phyloP scores from a whole-genome alignment of 2,797 vertebrate species.

The Danio aesculapii region DNA sequence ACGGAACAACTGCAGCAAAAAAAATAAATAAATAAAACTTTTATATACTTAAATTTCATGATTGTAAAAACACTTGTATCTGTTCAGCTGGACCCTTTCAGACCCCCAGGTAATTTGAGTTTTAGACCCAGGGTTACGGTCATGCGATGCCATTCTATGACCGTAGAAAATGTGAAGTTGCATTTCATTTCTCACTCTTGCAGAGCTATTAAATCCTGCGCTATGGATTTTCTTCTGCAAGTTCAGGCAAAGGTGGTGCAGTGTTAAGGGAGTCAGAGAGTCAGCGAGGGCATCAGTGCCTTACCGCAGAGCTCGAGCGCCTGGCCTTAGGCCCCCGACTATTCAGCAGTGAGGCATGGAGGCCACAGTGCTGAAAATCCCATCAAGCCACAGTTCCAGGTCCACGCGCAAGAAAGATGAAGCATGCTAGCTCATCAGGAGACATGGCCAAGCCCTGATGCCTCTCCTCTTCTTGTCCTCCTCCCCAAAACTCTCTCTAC shows the following conservation, averaged over 20 bases:
- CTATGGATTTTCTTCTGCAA: slow-evolving; percentile 38
- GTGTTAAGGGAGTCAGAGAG: slow-evolving; percentile 16
- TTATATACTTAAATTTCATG: neutral
- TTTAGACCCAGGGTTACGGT: neutral
- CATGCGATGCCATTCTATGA: neutral
- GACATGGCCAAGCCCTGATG: slow-evolving; percentile 74
- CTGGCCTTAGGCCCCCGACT: slow-evolving; percentile 42
- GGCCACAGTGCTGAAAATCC: slow-evolving; percentile 83
- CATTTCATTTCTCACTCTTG: slow-evolving; percentile 43
- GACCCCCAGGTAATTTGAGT: neutral
- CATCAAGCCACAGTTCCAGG: slow-evolving; percentile 83
- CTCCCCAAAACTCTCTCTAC: slow-evolving; percentile 57
- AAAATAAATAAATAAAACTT: no score
- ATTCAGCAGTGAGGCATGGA: slow-evolving; percentile 57
- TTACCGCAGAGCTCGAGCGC: slow-evolving; percentile 35
- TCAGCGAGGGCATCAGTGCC: slow-evolving; percentile 31
- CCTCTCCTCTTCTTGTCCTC: slow-evolving; percentile 61
- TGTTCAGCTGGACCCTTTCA: neutral
- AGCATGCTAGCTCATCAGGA: slow-evolving; percentile 75
- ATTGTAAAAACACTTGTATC: neutral
- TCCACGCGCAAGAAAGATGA: slow-evolving; percentile 82
- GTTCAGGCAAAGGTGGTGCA: slow-evolving; percentile 31
- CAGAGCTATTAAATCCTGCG: slow-evolving; percentile 44
- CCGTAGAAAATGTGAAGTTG: slow-evolving; percentile 19
- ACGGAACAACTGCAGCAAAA: neutral